Percentiles rank a stretch among this genome's conserved stretches.
These are phyloP conservation scores for Pterophyllum scalare DNA, from an alignment of 2,113 vertebrate genomes.

Conservation along the genomic window DNA sequence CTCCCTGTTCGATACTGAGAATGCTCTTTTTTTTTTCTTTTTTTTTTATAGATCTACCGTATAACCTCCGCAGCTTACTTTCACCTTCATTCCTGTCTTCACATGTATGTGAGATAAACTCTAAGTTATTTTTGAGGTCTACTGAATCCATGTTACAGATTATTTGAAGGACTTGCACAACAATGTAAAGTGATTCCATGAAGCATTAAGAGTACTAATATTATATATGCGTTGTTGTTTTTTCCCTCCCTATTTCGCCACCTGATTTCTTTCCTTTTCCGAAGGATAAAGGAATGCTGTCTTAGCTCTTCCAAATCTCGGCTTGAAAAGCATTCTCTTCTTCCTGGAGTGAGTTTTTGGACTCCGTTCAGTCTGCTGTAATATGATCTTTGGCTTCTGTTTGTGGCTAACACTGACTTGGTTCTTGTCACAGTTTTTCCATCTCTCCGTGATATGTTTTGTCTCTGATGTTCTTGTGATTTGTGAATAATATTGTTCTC, in stretches of 20 bases:
- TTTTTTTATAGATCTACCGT: background rate
- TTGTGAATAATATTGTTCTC: constrained; percentile 35
- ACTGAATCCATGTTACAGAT: constrained; percentile 13
- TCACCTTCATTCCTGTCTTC: constrained; percentile 16
- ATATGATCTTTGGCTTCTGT: constrained; percentile 35
- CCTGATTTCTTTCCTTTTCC: background rate
- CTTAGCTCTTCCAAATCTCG: constrained; percentile 5
- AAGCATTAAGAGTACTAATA: constrained; percentile 15
- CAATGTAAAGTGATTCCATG: constrained; percentile 30
- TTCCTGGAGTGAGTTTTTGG: constrained; percentile 7
- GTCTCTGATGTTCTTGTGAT: background rate
- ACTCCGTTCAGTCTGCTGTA: constrained; percentile 6
- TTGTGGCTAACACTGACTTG: background rate
- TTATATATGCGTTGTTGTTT: constrained; percentile 13
- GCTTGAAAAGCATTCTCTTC: constrained; percentile 20
- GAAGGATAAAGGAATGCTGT: background rate
- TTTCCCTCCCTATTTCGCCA: background rate
- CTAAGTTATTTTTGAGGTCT: constrained; percentile 4
- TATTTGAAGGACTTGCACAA: constrained; percentile 59
- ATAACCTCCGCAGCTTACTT: constrained; percentile 24
- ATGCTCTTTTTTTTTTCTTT: too few species aligned
- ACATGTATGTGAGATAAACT: background rate
- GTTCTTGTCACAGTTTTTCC: background rate
- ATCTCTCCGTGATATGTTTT: constrained; percentile 13
- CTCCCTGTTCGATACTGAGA: background rate